These are phyloP conservation scores for Agelaius phoeniceus DNA, from an alignment of 2,113 vertebrate species.

Conservation along the genomic window DNA sequence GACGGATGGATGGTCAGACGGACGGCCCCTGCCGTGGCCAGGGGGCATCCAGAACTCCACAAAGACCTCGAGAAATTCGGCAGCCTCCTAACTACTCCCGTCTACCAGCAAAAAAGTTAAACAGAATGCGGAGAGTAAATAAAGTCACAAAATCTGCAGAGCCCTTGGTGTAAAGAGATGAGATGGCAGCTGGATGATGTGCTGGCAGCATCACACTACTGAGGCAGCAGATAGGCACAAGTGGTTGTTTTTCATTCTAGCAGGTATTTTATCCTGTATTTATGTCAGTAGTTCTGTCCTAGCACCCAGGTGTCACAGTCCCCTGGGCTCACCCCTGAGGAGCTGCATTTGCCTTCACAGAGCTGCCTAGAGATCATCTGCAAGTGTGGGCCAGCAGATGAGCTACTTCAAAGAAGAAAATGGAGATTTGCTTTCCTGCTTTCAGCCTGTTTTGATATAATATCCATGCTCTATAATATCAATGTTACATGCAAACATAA, in stretches of 20 bases:
- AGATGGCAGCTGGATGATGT: background rate
- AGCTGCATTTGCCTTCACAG: background rate
- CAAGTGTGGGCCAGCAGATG: background rate
- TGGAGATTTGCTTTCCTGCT: background rate
- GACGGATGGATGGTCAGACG: background rate
- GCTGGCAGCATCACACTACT: background rate
- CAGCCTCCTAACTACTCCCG: background rate
- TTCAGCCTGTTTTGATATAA: background rate
- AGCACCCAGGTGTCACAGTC: background rate
- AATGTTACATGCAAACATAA: background rate
- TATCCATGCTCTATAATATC: background rate
- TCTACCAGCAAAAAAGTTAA: background rate
- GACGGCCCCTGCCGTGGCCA: background rate
- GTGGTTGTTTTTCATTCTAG: background rate
- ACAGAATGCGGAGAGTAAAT: background rate
- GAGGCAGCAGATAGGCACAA: background rate
- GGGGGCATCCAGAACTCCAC: background rate
- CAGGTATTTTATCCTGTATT: background rate
- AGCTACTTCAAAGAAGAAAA: background rate
- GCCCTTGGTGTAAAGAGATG: background rate
- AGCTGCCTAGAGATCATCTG: background rate
- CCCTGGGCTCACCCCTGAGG: background rate
- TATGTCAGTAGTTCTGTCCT: background rate
- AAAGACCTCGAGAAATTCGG: too few species aligned
- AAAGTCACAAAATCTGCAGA: background rate